Conservation (phyloP, 2,888 invertebrate species). For the Drosophila atroscutellata region DNA sequence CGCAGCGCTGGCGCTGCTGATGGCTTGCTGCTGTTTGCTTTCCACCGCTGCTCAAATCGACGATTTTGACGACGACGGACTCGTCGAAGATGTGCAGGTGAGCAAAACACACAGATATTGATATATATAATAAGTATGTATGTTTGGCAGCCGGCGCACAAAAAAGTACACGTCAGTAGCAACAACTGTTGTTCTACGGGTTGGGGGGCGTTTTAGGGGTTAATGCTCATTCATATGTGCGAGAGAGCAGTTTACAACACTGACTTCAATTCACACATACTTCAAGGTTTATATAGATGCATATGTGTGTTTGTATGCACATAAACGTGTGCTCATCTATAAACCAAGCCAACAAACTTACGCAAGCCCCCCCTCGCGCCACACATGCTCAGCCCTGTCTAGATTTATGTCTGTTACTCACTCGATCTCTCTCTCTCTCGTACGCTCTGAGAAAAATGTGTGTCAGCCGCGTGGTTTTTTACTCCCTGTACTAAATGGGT, state of each 20-base stretch:
- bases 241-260: slow-evolving; percentile 37
- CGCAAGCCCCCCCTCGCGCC: slow-evolving; percentile 37
- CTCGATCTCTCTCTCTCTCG: slow-evolving; percentile 13
- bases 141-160: slow-evolving; percentile 41
- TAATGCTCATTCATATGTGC: slow-evolving; percentile 33
- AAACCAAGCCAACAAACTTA: slow-evolving; percentile 46
- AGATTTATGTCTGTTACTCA: slow-evolving; percentile 1
- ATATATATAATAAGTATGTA: background rate
- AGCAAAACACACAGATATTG: slow-evolving; percentile 35
- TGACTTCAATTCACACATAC: slow-evolving; percentile 19
- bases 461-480: slow-evolving; percentile 64
- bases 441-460: slow-evolving; percentile 29
- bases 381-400: slow-evolving; percentile 5
- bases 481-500: background rate
- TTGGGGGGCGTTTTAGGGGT: slow-evolving; percentile 28
- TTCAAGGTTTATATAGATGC: background rate
- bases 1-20: slow-evolving; percentile 56
- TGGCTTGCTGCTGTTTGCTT: slow-evolving; percentile 52
- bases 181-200: slow-evolving; percentile 28
- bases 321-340: too few relatives aligned
- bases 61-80: slow-evolving; percentile 80
- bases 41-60: slow-evolving; percentile 55
- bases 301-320: background rate
- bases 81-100: slow-evolving; percentile 81
- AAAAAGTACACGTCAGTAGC: slow-evolving; percentile 82